These are phyloP conservation scores for Abscondita cerata DNA, from an alignment of 2,888 invertebrate species.

Conservation along the genomic window DNA sequence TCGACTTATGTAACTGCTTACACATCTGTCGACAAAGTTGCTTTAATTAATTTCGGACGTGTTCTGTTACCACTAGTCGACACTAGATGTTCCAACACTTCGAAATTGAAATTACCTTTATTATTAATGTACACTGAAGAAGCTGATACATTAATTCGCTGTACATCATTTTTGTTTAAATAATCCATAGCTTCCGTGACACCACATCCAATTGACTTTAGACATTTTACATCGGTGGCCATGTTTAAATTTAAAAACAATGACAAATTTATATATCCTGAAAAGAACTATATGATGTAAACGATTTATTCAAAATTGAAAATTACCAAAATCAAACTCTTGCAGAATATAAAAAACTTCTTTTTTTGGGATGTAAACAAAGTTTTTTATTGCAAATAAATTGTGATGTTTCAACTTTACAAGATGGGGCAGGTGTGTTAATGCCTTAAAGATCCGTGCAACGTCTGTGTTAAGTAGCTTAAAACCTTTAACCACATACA, in stretches of 20 bases:
- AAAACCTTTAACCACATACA: constrained; percentile 81
- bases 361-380: constrained; percentile 66
- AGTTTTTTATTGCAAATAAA: constrained; percentile 77
- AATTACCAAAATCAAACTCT: constrained; percentile 68
- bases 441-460: constrained; percentile 75
- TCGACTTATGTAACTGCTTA: too few species aligned
- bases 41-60: too few species aligned
- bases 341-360: constrained; percentile 74
- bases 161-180: constrained; percentile 80
- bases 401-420: constrained; percentile 75
- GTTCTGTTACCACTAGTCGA: too few species aligned
- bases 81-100: too few species aligned
- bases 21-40: too few species aligned
- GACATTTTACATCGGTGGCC: constrained; percentile 61
- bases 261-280: constrained; percentile 55
- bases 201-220: constrained; percentile 73
- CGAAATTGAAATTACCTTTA: constrained; percentile 62
- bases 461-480: constrained; percentile 53
- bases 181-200: constrained; percentile 78
- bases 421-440: constrained; percentile 55
- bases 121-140: constrained; percentile 77
- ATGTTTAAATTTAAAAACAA: constrained; percentile 60
- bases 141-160: constrained; percentile 81
- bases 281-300: constrained; percentile 30
- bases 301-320: not conserved